Evolutionary conservation across 2,888 invertebrate species (phyloP), one percentile per base, ranked within the genome.

Genomic region (Lucinisca nassula): DNA sequence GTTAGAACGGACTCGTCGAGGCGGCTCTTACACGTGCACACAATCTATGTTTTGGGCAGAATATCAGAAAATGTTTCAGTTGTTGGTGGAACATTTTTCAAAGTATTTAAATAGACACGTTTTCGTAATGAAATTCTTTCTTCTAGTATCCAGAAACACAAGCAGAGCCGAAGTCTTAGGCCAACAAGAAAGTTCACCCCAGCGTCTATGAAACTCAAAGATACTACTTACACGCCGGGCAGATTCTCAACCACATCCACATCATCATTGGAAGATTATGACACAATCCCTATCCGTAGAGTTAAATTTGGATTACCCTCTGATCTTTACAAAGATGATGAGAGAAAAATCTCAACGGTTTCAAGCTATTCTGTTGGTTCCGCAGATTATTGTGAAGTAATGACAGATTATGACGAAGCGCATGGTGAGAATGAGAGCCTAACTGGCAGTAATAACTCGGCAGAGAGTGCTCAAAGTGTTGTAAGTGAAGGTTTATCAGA

Each of bases 371-470:
- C 67, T 17, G 8, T 4, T 17, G 35, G 3, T 61, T 78, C 78
- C 27, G 55, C 58, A 6, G 78, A 78, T 30, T 78, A 78, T 38
- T 78, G 78, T 67, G 78, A 61, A 37, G 67, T 78, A 27, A 78
- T 78, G 78, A 78, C n/a, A 27, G 37, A 61, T 10, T 78, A 38
- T 61, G 78, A 78, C 27, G 78, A 78, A n/a, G 75, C 75, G 1
- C 21, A n/a, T 1, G 49, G 32, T n/a, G 75, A 75, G 17, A 30
- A 35, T 35, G 67, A 67, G 3, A 67, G 35, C 35, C 35, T 67
- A 6, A 67, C 4, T 35, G 35, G 35, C 8, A 67, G 17, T 17
- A 35, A 35, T 35, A 21, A 35, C 35, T 32, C 35, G 21, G 4
- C 27, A 35, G 12, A 35, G 3, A 67, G 30, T 17, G 35, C 67